A percentile compares a stretch with the other conserved stretches of the same genome.
Evolutionary conservation across 2,113 vertebrate genomes (phyloP).

Genomic region (Tauraco erythrolophus): DNA sequence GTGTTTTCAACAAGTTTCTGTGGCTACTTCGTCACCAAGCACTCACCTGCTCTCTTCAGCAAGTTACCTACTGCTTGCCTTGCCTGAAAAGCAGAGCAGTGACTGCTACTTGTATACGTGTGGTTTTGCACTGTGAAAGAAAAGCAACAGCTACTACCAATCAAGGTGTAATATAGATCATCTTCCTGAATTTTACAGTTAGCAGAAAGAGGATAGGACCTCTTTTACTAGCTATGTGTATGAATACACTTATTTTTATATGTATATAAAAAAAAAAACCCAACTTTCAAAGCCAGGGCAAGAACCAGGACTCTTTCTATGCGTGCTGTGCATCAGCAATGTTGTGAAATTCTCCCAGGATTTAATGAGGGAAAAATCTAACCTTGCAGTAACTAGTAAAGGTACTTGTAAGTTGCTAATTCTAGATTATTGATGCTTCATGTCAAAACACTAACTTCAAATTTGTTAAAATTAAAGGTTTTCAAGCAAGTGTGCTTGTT

Average conservation of each 20-base stretch:
- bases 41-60: not conserved
- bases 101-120: fast-evolving
- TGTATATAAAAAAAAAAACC: not conserved
- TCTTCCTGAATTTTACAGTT: not conserved
- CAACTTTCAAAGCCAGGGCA: not conserved
- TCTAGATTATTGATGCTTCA: not conserved
- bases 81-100: not conserved
- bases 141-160: not conserved
- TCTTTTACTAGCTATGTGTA: not conserved
- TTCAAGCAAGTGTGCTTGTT: not conserved
- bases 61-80: not conserved
- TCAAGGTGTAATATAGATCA: not conserved
- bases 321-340: not conserved
- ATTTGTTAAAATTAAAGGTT: not conserved
- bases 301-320: not conserved
- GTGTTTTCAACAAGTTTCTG: not conserved
- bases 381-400: not conserved
- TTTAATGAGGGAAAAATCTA: not conserved
- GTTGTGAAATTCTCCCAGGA: not conserved
- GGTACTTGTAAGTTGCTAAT: not conserved
- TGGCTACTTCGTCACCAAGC: not conserved
- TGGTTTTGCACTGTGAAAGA: not conserved
- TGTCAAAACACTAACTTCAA: not conserved
- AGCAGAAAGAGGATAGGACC: not conserved
- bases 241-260: not conserved